Evolutionary conservation across 2,797 vertebrate genomes (phyloP).

Genomic region (Sebastolobus altivelis): DNA sequence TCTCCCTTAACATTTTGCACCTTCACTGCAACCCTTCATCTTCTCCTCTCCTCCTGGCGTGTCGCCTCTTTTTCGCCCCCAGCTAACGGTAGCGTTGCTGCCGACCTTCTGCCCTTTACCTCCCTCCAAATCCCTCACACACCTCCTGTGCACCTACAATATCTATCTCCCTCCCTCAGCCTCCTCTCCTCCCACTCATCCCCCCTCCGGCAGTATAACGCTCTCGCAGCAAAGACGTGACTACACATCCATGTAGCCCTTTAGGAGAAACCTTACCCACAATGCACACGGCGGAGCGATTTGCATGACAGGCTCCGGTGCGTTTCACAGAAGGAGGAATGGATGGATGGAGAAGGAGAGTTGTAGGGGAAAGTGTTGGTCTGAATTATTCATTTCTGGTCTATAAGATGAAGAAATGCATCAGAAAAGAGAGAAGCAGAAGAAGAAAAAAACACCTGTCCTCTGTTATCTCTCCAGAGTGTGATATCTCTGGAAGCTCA

Average conservation of each 20-base stretch:
- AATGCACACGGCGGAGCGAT: conserved; percentile 46
- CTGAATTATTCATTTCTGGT: conserved; percentile 72
- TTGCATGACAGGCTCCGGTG: conserved; percentile 67
- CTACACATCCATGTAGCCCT: conserved; percentile 76
- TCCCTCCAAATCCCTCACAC: conserved; percentile 28
- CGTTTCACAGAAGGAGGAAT: conserved; percentile 49
- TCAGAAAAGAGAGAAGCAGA: conserved; percentile 16
- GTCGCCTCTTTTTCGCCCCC: conserved; percentile 12
- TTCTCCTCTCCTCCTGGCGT: conserved; percentile 29
- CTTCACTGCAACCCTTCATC: conserved; percentile 54
- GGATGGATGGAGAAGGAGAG: conserved; percentile 24
- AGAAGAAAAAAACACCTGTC: conserved; percentile 41
- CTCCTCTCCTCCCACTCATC: conserved; percentile 36
- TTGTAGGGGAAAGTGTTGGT: conserved; percentile 35
- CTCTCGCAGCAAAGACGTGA: conserved; percentile 72
- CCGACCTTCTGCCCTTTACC: conserved; percentile 34
- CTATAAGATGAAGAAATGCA: conserved; percentile 41
- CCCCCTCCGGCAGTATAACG: conserved; percentile 20
- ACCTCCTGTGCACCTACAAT: conserved; percentile 32
- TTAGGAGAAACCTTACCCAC: conserved; percentile 68
- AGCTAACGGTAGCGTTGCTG: conserved; percentile 7
- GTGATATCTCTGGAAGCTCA: conserved; percentile 51
- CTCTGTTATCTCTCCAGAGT: conserved; percentile 63
- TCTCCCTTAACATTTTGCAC: conserved; percentile 48
- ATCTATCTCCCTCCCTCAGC: conserved; percentile 32